Percentiles rank a stretch among this genome's conserved stretches.
These are phyloP conservation scores for Hydrozoanthus tunicans DNA, from an alignment of 64 coral and sea anemone species.

Conservation along the genomic window DNA sequence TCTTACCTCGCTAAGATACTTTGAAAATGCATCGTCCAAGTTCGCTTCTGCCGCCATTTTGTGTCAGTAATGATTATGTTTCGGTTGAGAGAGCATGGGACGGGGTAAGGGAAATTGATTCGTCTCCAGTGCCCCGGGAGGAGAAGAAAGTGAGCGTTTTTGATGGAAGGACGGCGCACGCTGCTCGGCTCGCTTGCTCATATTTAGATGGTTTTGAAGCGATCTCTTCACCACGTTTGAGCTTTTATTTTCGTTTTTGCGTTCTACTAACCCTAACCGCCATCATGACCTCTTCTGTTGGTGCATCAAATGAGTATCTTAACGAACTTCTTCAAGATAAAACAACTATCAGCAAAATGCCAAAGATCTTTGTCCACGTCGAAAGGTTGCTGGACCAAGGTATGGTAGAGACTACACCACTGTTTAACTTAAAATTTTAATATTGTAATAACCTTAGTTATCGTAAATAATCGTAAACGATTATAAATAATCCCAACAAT, in stretches of 20 bases:
- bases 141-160: constrained; percentile 16
- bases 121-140: constrained; percentile 36
- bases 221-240: neutral
- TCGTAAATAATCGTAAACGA: constrained; percentile 60
- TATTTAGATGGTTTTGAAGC: constrained; percentile 38
- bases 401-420: constrained; percentile 41
- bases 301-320: constrained; percentile 59
- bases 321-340: constrained; percentile 64
- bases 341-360: constrained; percentile 59
- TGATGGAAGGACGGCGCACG: constrained; percentile 42
- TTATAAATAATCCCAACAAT: constrained; percentile 55
- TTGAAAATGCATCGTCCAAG: constrained; percentile 11
- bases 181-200: neutral
- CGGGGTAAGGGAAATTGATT: constrained; percentile 30
- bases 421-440: constrained; percentile 62
- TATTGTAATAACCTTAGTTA: constrained; percentile 66
- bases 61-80: neutral
- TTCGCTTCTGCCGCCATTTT: constrained; percentile 49
- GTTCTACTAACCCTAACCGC: constrained; percentile 62
- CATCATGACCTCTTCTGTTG: constrained; percentile 60
- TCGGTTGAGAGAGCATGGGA: constrained; percentile 67
- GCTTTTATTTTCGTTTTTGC: constrained; percentile 62
- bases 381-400: constrained; percentile 61
- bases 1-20: constrained; percentile 47
- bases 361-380: constrained; percentile 62